Conservation (phyloP, 2,113 vertebrate species). For the Strigops habroptila region DNA sequence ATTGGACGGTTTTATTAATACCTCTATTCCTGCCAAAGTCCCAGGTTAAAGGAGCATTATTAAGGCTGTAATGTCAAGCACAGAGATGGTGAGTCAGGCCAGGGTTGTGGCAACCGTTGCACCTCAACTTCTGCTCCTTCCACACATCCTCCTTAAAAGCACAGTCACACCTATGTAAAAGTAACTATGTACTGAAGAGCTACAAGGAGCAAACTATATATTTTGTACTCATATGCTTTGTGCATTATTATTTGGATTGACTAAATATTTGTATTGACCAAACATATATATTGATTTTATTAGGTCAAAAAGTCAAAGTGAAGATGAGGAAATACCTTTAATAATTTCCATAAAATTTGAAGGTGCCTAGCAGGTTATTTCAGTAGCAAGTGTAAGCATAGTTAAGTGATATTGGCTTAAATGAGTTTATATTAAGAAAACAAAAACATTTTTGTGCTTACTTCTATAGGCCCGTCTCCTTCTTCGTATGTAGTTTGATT, state of each 20-base stretch:
- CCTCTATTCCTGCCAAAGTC: not conserved
- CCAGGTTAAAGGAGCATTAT: not conserved
- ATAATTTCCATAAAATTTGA: not conserved
- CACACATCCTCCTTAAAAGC: not conserved
- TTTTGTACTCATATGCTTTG: not conserved
- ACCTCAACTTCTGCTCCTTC: not conserved
- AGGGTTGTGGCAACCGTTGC: not conserved
- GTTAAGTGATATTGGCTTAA: not conserved
- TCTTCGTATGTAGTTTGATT: not conserved
- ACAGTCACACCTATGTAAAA: fast-evolving
- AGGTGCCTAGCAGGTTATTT: not conserved
- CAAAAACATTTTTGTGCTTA: not conserved
- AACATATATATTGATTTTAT: not conserved
- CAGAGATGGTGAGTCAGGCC: not conserved
- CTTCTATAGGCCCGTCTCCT: not conserved
- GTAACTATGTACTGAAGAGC: not conserved
- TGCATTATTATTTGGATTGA: not conserved
- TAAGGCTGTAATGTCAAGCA: not conserved
- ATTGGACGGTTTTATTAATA: not conserved
- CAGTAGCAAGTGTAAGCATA: not conserved
- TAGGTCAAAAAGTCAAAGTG: not conserved
- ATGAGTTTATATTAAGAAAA: not conserved
- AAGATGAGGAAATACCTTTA: not conserved
- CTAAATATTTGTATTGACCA: not conserved
- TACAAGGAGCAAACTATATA: not conserved